Base-by-base conservation (phyloP, 1,140 invertebrate genomes). In the Rhyzopertha dominica region DNA sequence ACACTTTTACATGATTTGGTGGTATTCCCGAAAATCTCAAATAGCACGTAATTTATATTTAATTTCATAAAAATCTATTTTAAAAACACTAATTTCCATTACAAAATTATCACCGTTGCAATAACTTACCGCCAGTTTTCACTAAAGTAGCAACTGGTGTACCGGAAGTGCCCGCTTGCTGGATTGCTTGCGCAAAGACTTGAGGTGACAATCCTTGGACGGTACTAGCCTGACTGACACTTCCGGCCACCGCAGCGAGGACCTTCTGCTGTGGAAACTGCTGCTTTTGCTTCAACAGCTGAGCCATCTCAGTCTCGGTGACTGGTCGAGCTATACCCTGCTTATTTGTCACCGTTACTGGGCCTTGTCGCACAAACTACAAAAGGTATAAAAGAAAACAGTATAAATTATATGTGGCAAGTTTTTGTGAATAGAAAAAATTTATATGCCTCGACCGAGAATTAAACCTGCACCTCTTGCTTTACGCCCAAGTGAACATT, bases 241-340 rank as follows among this genome's bases (percentile, higher is more conserved):
- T 54, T 47, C 56, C 55, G 41, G 50, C 43, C 3, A 65, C 46
- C 40, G 69, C 65, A 12, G 67, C 56, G 0, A 68, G 63, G 9
- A 71, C 61, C 50, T 76, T 72, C 43, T 80, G 75, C 20, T 76
- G 72, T 32, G 77, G 71, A 26, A 77, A 54, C 18, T 76, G 75
- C 13, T 78, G 73, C 46, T 85, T 81, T 12, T 78, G 71, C 51
- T 86, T 85, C 0, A 87, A 63, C 12, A 87, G 47, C 7, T 82
- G 77, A 7, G 79, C 75, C 72, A 88, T 79, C 59, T 87, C 85
- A 14, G 75, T 72, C 13, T 85, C 80, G 0, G 81, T 75, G 2
- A 84, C 74, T 10, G 77, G 74, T 36, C 73, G 74, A 47, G 67
- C 73, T 37, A 67, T 71, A 17, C 56, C 68, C 58, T 17, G 24